phyloP scores from a whole-genome alignment of 1,140 invertebrate genomes.

The Drosophila trapezifrons region DNA sequence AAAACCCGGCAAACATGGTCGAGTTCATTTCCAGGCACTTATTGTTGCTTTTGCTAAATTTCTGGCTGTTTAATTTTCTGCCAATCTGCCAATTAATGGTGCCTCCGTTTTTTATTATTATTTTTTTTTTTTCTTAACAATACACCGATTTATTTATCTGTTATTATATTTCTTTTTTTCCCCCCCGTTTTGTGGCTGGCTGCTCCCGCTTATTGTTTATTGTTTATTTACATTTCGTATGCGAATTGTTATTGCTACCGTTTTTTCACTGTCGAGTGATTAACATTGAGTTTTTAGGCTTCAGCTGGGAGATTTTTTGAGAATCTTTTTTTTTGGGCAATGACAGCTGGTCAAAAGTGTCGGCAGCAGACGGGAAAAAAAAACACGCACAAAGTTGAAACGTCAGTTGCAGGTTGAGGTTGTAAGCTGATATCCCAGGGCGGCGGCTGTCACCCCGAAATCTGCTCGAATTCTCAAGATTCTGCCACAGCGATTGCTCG shows the following conservation, averaged over 20 bases:
- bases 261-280: constrained; percentile 35
- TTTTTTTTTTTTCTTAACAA: constrained; percentile 15
- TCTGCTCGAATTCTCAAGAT: constrained; percentile 15
- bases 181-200: constrained; percentile 5
- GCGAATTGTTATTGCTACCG: constrained; percentile 55
- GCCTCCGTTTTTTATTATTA: constrained; percentile 5
- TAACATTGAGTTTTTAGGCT: constrained; percentile 37
- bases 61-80: constrained; percentile 39
- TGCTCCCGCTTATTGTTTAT: constrained; percentile 25
- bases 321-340: constrained; percentile 6
- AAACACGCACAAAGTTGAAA: constrained; percentile 5
- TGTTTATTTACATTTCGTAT: constrained; percentile 70
- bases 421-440: constrained; percentile 68
- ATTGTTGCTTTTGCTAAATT: constrained; percentile 10
- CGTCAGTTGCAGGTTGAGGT: constrained; percentile 34
- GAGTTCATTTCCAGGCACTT: constrained; percentile 39
- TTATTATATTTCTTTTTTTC: constrained; percentile 5
- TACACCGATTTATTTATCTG: constrained; percentile 22
- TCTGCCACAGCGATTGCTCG: background rate
- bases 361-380: constrained; percentile 17
- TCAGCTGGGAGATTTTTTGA: constrained; percentile 7
- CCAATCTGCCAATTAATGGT: constrained; percentile 54
- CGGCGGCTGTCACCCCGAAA: constrained; percentile 34
- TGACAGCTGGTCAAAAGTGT: constrained; percentile 52
- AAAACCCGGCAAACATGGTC: constrained; percentile 48